These are phyloP conservation scores for Stictocephala bisonia DNA, from an alignment of 2,888 invertebrate genomes.

Conservation along the genomic window DNA sequence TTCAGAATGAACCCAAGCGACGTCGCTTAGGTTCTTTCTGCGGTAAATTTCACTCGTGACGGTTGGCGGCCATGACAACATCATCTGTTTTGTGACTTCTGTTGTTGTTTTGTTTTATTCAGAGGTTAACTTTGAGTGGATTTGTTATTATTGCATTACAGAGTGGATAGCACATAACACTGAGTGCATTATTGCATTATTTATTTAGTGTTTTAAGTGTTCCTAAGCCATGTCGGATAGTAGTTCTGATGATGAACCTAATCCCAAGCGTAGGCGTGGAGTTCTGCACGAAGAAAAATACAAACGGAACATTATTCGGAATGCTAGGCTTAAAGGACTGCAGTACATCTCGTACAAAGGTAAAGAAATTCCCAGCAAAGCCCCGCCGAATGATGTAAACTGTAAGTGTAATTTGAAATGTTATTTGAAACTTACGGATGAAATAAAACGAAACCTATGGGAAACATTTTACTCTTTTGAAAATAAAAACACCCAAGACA, in stretches of 20 bases:
- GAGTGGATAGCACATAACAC: no score
- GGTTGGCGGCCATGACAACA: background rate
- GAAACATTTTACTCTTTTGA: no score
- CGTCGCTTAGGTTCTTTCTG: constrained; percentile 42
- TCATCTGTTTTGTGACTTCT: constrained; percentile 11
- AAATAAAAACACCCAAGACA: no score
- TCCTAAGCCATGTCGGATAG: constrained; percentile 28
- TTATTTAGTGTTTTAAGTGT: background rate
- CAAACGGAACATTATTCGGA: constrained; percentile 36
- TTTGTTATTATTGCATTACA: no score
- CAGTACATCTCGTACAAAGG: constrained; percentile 41
- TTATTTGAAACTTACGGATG: constrained; percentile 28
- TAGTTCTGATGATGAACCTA: constrained; percentile 44
- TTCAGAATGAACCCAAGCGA: constrained; percentile 44
- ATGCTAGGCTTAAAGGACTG: constrained; percentile 29
- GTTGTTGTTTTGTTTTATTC: constrained; percentile 7
- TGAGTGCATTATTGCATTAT: background rate
- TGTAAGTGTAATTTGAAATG: constrained; percentile 15
- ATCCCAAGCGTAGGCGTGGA: constrained; percentile 43
- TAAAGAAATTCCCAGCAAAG: constrained; percentile 11
- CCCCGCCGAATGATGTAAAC: constrained; percentile 1
- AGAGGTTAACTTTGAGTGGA: background rate
- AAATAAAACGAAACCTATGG: no score
- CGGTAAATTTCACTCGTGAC: constrained; percentile 41
- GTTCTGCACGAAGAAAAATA: constrained; percentile 46